These are phyloP conservation scores for Odontothrips loti DNA, from an alignment of 2,888 invertebrate genomes.

Conservation along the genomic window DNA sequence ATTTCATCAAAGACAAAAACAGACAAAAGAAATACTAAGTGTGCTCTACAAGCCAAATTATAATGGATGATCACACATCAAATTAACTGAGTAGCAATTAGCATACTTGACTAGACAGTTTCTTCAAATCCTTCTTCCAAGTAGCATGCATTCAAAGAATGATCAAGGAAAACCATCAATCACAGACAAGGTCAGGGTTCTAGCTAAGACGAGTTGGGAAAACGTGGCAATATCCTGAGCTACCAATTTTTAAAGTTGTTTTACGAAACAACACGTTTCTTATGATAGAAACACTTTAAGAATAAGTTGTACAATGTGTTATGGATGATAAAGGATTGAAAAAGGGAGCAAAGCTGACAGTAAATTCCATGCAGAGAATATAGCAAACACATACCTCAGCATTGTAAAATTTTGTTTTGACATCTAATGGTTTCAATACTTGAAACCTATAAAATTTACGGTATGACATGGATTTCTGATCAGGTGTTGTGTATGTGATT, in stretches of 20 bases:
- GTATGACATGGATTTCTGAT: slow-evolving; percentile 72
- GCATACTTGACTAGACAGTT: slow-evolving; percentile 1
- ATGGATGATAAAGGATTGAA: background rate
- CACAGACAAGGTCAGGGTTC: background rate
- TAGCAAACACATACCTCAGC: slow-evolving; percentile 59
- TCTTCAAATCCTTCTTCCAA: background rate
- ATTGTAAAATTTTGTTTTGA: slow-evolving; percentile 97
- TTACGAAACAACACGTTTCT: too few relatives aligned
- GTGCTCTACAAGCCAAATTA: background rate
- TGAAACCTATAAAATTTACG: slow-evolving; percentile 97
- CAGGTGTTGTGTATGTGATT: slow-evolving; percentile 80
- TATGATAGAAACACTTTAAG: too few relatives aligned
- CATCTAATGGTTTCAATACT: slow-evolving; percentile 95
- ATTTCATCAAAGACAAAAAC: too few relatives aligned
- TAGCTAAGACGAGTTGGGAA: too few relatives aligned
- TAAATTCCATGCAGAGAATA: slow-evolving; percentile 27
- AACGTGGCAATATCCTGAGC: too few relatives aligned
- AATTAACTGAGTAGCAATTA: background rate
- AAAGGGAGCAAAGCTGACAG: background rate
- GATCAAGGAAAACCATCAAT: background rate
- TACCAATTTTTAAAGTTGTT: too few relatives aligned
- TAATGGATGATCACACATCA: background rate
- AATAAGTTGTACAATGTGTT: too few relatives aligned
- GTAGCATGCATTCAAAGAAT: background rate
- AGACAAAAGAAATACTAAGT: too few relatives aligned